Percentiles rank a stretch among this genome's conserved stretches.
phyloP scores from a whole-genome alignment of 2,113 vertebrate genomes.

The Calidris pugnax region DNA sequence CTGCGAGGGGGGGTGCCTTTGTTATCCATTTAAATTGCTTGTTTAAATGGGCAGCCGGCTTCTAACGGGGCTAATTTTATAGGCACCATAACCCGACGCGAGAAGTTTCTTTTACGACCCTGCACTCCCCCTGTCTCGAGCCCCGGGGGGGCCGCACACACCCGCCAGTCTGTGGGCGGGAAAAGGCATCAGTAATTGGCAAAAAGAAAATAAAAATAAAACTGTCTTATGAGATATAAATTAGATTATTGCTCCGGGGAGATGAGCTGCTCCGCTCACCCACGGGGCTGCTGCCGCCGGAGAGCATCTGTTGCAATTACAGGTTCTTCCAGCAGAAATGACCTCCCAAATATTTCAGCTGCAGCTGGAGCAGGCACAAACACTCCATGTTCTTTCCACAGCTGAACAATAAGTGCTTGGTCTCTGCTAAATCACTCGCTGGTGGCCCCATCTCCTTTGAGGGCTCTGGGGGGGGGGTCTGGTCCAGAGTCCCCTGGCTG shows the following conservation, averaged over 20 bases:
- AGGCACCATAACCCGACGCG: neutral
- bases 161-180: neutral
- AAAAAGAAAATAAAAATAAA: constrained; percentile 7
- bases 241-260: neutral
- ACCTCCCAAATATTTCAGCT: neutral
- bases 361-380: neutral
- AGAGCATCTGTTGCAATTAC: constrained; percentile 9
- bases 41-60: neutral
- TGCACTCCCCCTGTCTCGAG: neutral
- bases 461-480: accelerated
- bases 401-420: neutral
- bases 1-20: neutral
- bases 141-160: neutral
- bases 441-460: neutral
- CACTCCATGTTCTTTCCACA: accelerated
- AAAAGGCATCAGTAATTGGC: neutral
- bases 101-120: constrained; percentile 2
- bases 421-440: neutral
- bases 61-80: constrained; percentile 34
- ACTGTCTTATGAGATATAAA: constrained; percentile 48
- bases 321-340: neutral
- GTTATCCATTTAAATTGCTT: neutral
- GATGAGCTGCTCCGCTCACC: neutral
- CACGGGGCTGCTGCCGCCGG: neutral
- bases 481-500: neutral